phyloP scores from a whole-genome alignment of 2,113 vertebrate genomes.

The Tretioscincus oriximinensis region DNA sequence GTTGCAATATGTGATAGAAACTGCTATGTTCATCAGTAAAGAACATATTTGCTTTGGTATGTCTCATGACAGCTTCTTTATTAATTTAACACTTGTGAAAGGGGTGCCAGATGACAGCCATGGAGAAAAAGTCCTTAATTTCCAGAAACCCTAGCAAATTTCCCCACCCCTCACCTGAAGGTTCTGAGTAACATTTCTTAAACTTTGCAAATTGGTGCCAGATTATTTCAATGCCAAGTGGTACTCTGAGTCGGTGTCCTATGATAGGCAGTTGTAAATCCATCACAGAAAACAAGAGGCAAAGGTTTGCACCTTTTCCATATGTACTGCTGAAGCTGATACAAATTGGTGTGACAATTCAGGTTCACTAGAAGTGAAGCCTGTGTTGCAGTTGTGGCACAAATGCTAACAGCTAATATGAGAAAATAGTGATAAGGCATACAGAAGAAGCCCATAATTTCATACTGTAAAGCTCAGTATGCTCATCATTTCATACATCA shows the following conservation, averaged over 20 bases:
- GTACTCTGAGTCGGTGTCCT: conserved; percentile 19
- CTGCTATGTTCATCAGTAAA: conserved; percentile 70
- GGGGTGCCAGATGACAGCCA: conserved; percentile 64
- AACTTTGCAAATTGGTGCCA: conserved; percentile 49
- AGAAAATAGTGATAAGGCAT: neutral
- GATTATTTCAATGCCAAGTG: conserved; percentile 24
- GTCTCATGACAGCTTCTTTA: conserved; percentile 69
- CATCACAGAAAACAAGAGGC: conserved; percentile 45
- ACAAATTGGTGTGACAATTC: conserved; percentile 41
- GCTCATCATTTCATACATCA: neutral
- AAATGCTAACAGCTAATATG: conserved; percentile 11
- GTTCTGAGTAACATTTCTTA: conserved; percentile 49
- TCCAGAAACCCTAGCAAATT: conserved; percentile 51
- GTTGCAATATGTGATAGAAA: conserved; percentile 67
- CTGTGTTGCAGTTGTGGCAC: neutral
- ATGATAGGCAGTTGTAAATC: conserved; percentile 49
- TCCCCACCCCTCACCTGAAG: conserved; percentile 47
- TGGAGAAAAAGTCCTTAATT: conserved; percentile 58
- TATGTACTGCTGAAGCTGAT: conserved; percentile 52
- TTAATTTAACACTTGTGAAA: conserved; percentile 67
- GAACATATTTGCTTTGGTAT: conserved; percentile 71
- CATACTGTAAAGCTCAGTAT: neutral
- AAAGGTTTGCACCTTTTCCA: conserved; percentile 42
- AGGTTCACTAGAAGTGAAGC: conserved; percentile 19
- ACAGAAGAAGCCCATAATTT: neutral